Evolutionary conservation across 92 coral and sea anemone species (phyloP).

Genomic region (Umimayanthus chanpuru): DNA sequence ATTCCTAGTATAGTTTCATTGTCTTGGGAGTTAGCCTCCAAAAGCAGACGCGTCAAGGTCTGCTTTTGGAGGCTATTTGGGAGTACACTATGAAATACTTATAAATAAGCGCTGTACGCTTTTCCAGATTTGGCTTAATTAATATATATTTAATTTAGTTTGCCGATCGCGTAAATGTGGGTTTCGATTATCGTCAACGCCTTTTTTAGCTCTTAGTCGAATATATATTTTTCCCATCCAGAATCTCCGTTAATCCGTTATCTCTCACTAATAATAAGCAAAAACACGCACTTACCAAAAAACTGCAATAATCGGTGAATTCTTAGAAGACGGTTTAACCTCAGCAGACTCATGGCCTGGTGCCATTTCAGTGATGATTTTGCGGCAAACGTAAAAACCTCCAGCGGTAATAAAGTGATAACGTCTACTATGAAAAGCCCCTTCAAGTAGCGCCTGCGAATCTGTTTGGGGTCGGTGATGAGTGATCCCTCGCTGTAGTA

Average conservation of each 20-base stretch:
- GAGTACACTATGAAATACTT: too few relatives aligned
- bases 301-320: constrained; percentile 63
- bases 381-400: constrained; percentile 53
- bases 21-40: too few relatives aligned
- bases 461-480: constrained; percentile 60
- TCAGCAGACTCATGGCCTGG: constrained; percentile 61
- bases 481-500: constrained; percentile 74
- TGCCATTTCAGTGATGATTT: constrained; percentile 51
- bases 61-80: too few relatives aligned
- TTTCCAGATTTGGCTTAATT: too few relatives aligned
- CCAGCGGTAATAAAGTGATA: constrained; percentile 68
- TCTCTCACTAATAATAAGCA: neutral
- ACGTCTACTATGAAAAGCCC: constrained; percentile 65
- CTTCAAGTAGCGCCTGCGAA: constrained; percentile 67
- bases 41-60: too few relatives aligned
- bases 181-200: too few relatives aligned
- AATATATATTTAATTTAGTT: too few relatives aligned
- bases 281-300: constrained; percentile 64
- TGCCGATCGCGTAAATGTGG: too few relatives aligned
- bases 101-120: too few relatives aligned
- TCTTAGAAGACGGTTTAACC: constrained; percentile 76
- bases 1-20: too few relatives aligned
- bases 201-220: too few relatives aligned
- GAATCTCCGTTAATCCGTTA: neutral
- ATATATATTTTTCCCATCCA: neutral